Base-by-base conservation (phyloP, 1,140 invertebrate genomes). In the Hesperophylax magnus region DNA sequence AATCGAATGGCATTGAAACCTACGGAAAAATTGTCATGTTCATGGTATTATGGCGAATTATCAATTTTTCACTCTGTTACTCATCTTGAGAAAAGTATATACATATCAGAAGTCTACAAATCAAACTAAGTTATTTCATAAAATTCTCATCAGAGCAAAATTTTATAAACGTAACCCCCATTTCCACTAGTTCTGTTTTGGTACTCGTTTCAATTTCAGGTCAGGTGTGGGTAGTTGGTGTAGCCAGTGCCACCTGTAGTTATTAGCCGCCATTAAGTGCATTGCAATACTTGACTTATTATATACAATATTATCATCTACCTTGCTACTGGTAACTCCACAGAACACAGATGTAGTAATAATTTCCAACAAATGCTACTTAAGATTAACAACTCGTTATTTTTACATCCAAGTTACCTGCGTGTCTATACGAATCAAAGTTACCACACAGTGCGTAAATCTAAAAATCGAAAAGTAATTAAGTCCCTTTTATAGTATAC, bases 281-380 rank as follows among this genome's bases (percentile, higher is more conserved):
- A 39, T n/a, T 39, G 65, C 65, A 67, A 67, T 67, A 67, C 15
- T 67, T 67, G 65, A 47, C 31, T 67, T 67, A 67, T 67, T 67
- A 67, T 67, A 34, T 27, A 27, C 5, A 1, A 47, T 17, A 27
- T 18, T 15, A 67, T 47, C 18, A n/a, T 5, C 17, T 67, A 67
- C 34, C 31, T n/a, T 18, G 65, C 17, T 56, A 61, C 24, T 61
- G 58, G 24, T 24, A 22, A 61, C 18, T 58, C n/a, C 56, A n/a
- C 27, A 27, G 27, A 39, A 9, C 5, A 39, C 34, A 39, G 34
- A 39, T 39, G 34, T 39, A 39, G 34, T 39, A 39, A 39, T 39
- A 39, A 39, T 39, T 39, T 6, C 34, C 34, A 39, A 39, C 34
- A 6, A 39, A 39, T 39, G 34, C 34, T 39, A 39, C 34, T 39